Base-by-base conservation (phyloP, 92 coral and sea anemone genomes). In the Heliopora coerulea region DNA sequence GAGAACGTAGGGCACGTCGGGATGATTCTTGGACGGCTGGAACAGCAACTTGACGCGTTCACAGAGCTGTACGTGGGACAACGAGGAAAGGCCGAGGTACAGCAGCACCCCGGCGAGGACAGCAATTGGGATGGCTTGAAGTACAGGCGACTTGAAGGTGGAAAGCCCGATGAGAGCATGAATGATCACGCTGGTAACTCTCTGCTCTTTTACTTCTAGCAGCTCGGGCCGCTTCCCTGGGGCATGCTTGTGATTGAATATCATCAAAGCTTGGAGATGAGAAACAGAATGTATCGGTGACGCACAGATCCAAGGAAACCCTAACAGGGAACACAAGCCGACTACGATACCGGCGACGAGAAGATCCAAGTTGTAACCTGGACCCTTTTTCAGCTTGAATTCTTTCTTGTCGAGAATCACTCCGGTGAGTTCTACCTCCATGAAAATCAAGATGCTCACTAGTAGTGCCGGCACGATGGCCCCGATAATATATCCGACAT, bases 281-380 rank as follows among this genome's bases (percentile, higher is more conserved):
- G 99, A 95, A 49, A 95, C 85, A 8, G 99, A 90, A 75, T 95
- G 99, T 35, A 95, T 89, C 40, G 99, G 99, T 13, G 99, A 90
- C 18, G 99, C 96, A 52, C 99, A 95, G 91, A 95, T 91, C 99
- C 99, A 95, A 1, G 99, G 99, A 59, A 95, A 87, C 5, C 99
- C 99, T 41, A 95, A 78, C 27, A 95, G 62, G 2, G 99, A 95
- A 42, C 95, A 85, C 59, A 95, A 39, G 8, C 96, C 93, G 25
- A 90, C 96, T 28, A 95, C 80, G 56, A 95, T 81, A 49, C 95
- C 99, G 54, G 88, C 87, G 32, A 95, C 90, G 35, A 90, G 86
- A 29, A 95, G 83, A 76, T 95, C 99, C 56, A 95, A 78, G 74
- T 95, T 95, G 79, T 95, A 90, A 8, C 96, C 99, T 14, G 96